Evolutionary conservation across 2,797 vertebrate species (phyloP).

Genomic region (Manis crassicaudata): DNA sequence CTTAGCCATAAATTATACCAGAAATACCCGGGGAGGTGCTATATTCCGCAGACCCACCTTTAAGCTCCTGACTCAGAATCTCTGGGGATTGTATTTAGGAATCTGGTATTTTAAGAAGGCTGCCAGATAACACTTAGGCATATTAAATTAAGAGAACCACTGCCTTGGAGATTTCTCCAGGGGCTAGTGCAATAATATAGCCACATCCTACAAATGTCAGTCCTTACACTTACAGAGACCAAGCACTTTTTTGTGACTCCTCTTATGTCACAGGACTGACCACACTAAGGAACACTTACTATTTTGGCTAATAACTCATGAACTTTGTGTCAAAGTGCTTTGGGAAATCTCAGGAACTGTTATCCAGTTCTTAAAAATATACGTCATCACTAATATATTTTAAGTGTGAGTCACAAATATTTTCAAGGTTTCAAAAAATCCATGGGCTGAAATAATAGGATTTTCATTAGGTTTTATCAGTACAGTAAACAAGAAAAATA

Average conservation of each 20-base stretch:
- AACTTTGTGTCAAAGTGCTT: neutral
- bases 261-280: neutral
- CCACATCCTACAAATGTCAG: neutral
- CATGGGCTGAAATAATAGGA: neutral
- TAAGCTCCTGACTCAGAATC: neutral
- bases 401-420: constrained; percentile 14
- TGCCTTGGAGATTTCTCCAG: neutral
- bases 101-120: neutral
- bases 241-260: neutral
- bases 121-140: neutral
- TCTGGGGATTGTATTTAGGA: neutral
- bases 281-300: neutral
- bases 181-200: neutral
- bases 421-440: constrained; percentile 15
- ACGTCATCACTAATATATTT: neutral
- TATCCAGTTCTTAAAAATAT: neutral
- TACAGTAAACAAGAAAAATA: neutral
- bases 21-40: neutral
- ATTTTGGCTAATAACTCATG: neutral
- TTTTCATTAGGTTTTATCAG: neutral
- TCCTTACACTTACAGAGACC: neutral
- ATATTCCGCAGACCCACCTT: neutral
- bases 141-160: neutral
- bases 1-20: neutral
- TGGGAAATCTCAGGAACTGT: constrained; percentile 3